phyloP scores from a whole-genome alignment of 2,888 invertebrate genomes.

The Drosophila eohydei region DNA sequence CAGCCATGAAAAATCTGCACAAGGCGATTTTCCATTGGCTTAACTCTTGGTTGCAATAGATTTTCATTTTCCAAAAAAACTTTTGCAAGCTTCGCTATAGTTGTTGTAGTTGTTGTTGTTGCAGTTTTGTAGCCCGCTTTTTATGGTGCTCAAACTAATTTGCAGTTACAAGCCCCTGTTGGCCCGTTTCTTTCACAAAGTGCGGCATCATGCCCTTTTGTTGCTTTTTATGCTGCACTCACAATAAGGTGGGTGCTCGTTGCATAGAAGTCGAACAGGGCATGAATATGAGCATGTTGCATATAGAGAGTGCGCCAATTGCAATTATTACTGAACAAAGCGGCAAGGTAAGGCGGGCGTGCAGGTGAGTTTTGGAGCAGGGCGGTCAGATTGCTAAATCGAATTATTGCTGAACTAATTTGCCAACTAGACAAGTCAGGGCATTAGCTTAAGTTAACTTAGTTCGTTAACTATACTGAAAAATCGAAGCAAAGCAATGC shows the following conservation, averaged over 20 bases:
- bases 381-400: constrained; percentile 55
- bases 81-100: constrained; percentile 57
- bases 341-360: constrained; percentile 12
- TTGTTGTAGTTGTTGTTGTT: constrained; percentile 38
- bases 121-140: constrained; percentile 60
- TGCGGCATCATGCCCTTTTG: constrained; percentile 81
- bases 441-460: background rate
- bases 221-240: constrained; percentile 48
- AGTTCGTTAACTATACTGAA: background rate
- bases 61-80: constrained; percentile 53
- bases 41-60: constrained; percentile 60
- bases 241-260: constrained; percentile 53
- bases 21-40: constrained; percentile 62
- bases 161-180: constrained; percentile 70
- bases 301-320: constrained; percentile 17
- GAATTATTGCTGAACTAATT: constrained; percentile 55
- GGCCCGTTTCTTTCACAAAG: constrained; percentile 61
- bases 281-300: constrained; percentile 15
- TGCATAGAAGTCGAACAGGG: constrained; percentile 43
- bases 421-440: constrained; percentile 2
- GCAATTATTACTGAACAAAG: constrained; percentile 58
- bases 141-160: constrained; percentile 76
- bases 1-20: constrained; percentile 60
- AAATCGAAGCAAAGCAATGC: background rate
- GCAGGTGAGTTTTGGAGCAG: background rate